Percentiles rank a stretch among this genome's conserved stretches.
Evolutionary conservation across 2,888 invertebrate genomes (phyloP).

Genomic region (Adineta ricciae): DNA sequence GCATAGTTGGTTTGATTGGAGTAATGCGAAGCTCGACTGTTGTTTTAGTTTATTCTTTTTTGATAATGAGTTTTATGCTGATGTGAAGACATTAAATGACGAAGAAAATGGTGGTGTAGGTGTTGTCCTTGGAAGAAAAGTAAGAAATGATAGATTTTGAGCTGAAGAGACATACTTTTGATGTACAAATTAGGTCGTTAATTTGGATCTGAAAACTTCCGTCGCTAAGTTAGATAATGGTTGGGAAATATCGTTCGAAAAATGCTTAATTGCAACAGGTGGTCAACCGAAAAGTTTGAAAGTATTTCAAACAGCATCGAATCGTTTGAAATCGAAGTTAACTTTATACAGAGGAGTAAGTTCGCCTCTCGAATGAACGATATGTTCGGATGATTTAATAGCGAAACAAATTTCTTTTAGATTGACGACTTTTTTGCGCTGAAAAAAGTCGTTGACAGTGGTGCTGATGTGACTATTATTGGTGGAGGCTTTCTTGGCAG

Average conservation of each 20-base stretch:
- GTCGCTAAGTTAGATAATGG: conserved; percentile 63
- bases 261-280: conserved; percentile 80
- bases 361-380: too few species aligned
- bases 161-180: neutral
- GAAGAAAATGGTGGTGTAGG: conserved; percentile 71
- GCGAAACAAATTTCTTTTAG: too few species aligned
- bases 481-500: conserved; percentile 87
- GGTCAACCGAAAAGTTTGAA: conserved; percentile 62
- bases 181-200: conserved; percentile 43
- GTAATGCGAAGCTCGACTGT: neutral
- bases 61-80: conserved; percentile 67
- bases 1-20: neutral
- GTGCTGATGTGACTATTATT: conserved; percentile 65
- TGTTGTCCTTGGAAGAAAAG: conserved; percentile 69
- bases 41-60: conserved; percentile 68
- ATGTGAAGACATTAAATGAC: conserved; percentile 52
- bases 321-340: conserved; percentile 59
- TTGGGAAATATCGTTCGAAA: conserved; percentile 64
- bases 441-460: conserved; percentile 55
- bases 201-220: conserved; percentile 60
- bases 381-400: too few species aligned
- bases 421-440: conserved; percentile 61
- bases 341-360: conserved; percentile 59
- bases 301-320: conserved; percentile 57
- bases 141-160: conserved; percentile 46